Base-by-base conservation (phyloP, 2,797 vertebrate genomes). In the Rhynchotus rufescens region DNA sequence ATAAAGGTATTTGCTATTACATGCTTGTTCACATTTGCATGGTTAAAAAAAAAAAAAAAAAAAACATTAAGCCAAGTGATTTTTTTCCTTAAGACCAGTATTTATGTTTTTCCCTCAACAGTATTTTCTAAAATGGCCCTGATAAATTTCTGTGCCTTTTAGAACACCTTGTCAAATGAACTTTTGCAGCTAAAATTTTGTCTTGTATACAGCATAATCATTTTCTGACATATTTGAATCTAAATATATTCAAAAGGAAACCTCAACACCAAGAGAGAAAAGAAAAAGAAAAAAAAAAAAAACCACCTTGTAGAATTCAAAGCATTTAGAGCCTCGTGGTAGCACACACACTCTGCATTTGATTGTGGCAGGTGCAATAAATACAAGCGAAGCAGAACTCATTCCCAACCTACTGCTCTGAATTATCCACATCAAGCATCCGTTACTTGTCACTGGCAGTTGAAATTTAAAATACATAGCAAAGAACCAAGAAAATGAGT, bases 401-500 rank as follows among this genome's bases (percentile, higher is more conserved):
- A 67, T 26, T 64, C 52, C 32, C 45, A 56, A 3, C 59, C 19
- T 9, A 52, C 54, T 23, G 52, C 3, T 20, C 22, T 34, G 10
- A n/a, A 42, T 23, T 61, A 45, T 20, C 42, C 51, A 10, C 12
- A 23, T 4, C 17, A 51, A 59, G 61, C 2, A 3, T 1, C 1
- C 15, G 23, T 28, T 42, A 17, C 12, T 67, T 40, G n/a, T 32
- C 19, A 30, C 1, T 2, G 1, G 15, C 5, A 13, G 28, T 10
- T 8, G 2, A 59, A 36, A 62, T 34, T 8, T 56, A 64, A 49
- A 89, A 54, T 11, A 72, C 28, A 51, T 1, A 38, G 38, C 32
- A 51, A n/a, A 36, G 10, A 14, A 66, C 38, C 0, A 0, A 38
- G 16, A 79, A 34, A 26, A 56, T 5, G 0, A 52, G n/a, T 77